Evolutionary conservation across 2,797 vertebrate genomes (phyloP).

Genomic region (Pangasius mekongensis): DNA sequence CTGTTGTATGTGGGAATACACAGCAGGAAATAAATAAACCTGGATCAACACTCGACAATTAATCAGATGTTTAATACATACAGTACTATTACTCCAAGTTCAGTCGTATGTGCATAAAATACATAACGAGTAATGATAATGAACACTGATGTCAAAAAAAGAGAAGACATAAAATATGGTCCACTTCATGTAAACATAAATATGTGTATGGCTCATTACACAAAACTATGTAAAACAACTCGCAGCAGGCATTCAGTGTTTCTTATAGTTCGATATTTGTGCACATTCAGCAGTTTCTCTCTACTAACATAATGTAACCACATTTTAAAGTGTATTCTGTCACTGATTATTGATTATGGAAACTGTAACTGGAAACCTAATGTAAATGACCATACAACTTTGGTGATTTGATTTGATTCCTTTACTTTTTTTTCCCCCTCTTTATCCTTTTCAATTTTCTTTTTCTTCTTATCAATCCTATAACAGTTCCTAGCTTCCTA

Average conservation of each 20-base stretch:
- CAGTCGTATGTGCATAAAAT: neutral
- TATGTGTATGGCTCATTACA: conserved; percentile 35
- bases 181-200: conserved; percentile 17
- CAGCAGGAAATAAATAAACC: neutral
- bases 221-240: conserved; percentile 27
- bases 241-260: conserved; percentile 40
- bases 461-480: neutral
- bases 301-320: neutral
- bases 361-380: neutral
- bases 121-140: conserved; percentile 14
- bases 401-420: neutral
- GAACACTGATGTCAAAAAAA: neutral
- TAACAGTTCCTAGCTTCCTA: neutral
- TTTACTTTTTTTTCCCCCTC: neutral
- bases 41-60: neutral
- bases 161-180: neutral
- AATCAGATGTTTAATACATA: conserved; percentile 26
- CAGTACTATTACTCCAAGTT: neutral
- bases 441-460: neutral
- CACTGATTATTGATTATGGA: neutral
- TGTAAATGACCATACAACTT: neutral
- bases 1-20: neutral
- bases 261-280: conserved; percentile 33
- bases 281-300: conserved; percentile 22
- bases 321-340: neutral